Evolutionary conservation across 2,797 vertebrate genomes (phyloP).

Genomic region (Gallinago stenura): DNA sequence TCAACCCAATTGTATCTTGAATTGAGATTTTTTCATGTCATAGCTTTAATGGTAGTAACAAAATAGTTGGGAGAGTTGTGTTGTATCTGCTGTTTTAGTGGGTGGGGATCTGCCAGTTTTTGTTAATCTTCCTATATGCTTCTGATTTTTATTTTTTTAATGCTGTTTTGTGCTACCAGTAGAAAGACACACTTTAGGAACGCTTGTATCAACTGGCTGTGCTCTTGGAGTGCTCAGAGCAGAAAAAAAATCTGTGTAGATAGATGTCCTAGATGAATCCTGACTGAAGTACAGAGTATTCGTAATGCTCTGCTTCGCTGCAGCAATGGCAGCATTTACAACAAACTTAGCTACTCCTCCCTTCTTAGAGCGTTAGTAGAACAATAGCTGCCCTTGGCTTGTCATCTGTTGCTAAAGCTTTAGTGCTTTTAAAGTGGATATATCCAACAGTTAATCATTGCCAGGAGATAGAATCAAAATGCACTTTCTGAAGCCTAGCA

Average conservation of each 20-base stretch:
- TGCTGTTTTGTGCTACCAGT: background rate
- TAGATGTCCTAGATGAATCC: background rate
- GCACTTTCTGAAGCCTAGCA: background rate
- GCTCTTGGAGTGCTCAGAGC: background rate
- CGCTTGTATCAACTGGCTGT: background rate
- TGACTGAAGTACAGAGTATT: background rate
- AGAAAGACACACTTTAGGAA: background rate
- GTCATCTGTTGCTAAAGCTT: background rate
- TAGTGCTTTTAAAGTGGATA: background rate
- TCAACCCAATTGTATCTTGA: background rate
- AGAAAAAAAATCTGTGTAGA: background rate
- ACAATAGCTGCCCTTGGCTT: constrained; percentile 14
- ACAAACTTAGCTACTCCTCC: background rate
- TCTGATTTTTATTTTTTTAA: background rate
- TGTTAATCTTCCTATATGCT: background rate
- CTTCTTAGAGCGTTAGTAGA: background rate
- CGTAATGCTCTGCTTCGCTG: background rate
- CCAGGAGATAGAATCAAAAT: background rate
- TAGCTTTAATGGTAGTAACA: background rate
- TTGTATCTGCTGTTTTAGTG: background rate
- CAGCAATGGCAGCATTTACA: background rate
- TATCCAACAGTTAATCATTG: background rate
- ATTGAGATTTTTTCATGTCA: background rate
- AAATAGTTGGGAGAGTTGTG: background rate
- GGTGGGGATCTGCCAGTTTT: background rate